phyloP scores from a whole-genome alignment of 2,113 vertebrate species.

The Macrotis lagotis region DNA sequence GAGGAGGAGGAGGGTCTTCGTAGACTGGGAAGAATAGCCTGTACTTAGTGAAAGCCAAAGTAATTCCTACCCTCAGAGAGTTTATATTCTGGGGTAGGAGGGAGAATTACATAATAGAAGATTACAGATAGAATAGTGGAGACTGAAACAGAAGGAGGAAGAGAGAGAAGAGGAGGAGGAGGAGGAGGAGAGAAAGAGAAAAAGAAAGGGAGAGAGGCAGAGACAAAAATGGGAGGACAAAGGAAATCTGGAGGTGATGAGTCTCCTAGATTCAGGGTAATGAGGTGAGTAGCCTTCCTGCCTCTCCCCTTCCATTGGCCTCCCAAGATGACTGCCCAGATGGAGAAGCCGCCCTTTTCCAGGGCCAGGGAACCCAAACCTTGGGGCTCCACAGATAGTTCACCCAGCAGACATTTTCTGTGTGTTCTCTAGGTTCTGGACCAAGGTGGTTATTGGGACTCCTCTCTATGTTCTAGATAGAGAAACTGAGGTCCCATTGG shows the following conservation, averaged over 20 bases:
- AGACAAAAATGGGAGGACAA: not conserved
- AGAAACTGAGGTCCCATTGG: not conserved
- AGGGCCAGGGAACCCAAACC: not conserved
- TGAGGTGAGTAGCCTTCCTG: not conserved
- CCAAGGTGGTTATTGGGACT: not conserved
- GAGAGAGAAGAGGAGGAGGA: not conserved
- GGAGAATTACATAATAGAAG: not conserved
- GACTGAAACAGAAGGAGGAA: not conserved
- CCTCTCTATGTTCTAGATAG: not conserved
- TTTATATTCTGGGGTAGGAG: not conserved
- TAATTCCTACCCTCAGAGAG: not conserved
- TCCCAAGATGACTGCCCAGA: not conserved
- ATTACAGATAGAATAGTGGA: not conserved
- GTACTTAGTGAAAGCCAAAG: not conserved
- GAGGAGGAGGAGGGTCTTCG: too few species aligned
- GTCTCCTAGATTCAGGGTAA: not conserved
- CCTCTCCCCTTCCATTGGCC: too few species aligned
- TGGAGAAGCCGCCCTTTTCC: not conserved
- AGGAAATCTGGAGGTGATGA: not conserved
- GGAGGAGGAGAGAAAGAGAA: not conserved
- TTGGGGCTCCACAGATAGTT: not conserved
- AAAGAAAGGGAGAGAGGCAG: not conserved
- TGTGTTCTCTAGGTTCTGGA: not conserved
- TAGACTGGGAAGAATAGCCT: not conserved
- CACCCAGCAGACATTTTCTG: rapidly evolving